Evolutionary conservation across 2,888 invertebrate genomes (phyloP), one percentile per base, ranked within the genome.

Genomic region (Molanna angustata): DNA sequence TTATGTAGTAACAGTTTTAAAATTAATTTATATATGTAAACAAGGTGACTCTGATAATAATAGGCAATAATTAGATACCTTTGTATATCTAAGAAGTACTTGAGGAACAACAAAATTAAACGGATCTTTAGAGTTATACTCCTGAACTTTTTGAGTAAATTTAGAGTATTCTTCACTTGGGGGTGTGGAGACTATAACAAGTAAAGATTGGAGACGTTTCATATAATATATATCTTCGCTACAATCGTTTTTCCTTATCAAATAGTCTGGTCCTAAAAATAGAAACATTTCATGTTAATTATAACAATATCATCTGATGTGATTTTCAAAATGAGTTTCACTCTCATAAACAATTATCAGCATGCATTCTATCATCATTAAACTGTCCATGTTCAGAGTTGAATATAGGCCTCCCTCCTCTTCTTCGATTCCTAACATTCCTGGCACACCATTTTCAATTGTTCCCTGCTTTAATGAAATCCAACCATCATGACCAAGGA

Each of bases 111-210:
- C 70, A 66, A 94, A 93, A 63, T 85, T 82, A 67, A 96, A 96
- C 0, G 96, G 96, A 57, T 84, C 80, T 67, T 74, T 78, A 44
- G 78, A 76, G 68, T 90, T 94, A 72, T 90, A 94, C 48, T 80
- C 74, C 48, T 88, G 82, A 18, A 97, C 96, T 67, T 80, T 80
- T 43, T 83, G 76, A 11, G 89, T 88, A 69, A 98, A 97, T 22
- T 83, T 77, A 61, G 84, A 83, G 64, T 88, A 87, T 62, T 82
- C 81, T 59, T 72, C 69, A 60, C 83, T 79, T 0, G 95, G 94
- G 41, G 93, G 90, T 17, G 93, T 90, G 0, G 92, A 88, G 1
- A 90, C 92, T 37, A 97, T 87, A 16, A 96, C 92, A 55, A 97
- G 79, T 19, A 96, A 74, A 2, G 92, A 94, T 64, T 86, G 83